Conservation (phyloP, 1,140 invertebrate genomes). For the Delia radicum region DNA sequence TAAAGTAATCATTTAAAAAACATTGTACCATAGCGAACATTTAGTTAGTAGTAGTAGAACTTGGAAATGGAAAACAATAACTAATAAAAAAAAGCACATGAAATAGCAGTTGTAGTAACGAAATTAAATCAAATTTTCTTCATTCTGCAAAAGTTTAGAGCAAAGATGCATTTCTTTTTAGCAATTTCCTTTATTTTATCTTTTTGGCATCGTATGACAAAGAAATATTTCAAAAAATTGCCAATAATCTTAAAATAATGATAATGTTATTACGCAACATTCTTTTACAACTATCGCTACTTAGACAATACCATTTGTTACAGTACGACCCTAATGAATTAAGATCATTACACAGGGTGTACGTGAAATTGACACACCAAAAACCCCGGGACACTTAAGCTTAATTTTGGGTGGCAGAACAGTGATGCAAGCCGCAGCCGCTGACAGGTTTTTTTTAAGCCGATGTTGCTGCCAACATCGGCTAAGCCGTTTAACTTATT, state of each 20-base stretch:
- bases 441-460: too few relatives aligned
- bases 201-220: background rate
- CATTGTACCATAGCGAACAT: background rate
- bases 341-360: too few relatives aligned
- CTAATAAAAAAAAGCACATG: background rate
- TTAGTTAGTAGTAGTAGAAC: background rate
- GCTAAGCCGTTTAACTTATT: too few relatives aligned
- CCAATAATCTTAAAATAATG: background rate
- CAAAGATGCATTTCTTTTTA: background rate
- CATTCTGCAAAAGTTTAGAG: background rate
- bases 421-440: too few relatives aligned
- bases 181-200: background rate
- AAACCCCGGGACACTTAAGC: too few relatives aligned
- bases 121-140: background rate
- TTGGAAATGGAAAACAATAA: background rate
- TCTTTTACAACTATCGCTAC: background rate
- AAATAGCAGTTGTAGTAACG: background rate
- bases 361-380: too few relatives aligned
- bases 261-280: background rate
- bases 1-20: background rate
- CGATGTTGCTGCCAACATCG: too few relatives aligned
- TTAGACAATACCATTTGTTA: too few relatives aligned
- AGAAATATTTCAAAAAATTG: background rate
- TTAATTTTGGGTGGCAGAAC: too few relatives aligned
- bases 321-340: too few relatives aligned